Evolutionary conservation across 2,113 vertebrate species (phyloP), one percentile per base, ranked within the genome.

Genomic region (Muntiacus muntjak): DNA sequence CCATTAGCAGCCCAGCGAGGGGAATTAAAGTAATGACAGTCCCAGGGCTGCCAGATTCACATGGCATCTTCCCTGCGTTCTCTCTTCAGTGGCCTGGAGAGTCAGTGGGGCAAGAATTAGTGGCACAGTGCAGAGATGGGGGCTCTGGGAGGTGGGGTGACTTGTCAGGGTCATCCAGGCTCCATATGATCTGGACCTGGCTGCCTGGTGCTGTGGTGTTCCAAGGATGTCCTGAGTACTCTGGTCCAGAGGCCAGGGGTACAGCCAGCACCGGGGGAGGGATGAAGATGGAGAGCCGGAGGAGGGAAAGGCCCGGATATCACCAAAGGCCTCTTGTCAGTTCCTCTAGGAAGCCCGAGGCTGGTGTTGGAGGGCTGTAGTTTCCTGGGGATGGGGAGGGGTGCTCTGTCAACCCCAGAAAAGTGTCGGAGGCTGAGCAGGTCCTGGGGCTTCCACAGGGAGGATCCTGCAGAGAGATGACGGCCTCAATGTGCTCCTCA

Each of bases 401-500:
- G 40, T 16, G 7, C 12, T 62, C 71, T 15, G 50, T 36, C 1
- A 2, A 28, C 17, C 33, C n/a, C 14, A 23, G 67, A 45, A 50
- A 7, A 36, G 28, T 3, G 57, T 3, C 0, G 1, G 45, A 50
- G 52, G 6, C 87, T 91, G 45, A 96, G 33, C 33, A 14, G 43
- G 7, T 26, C 26, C 26, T 26, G 90, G 79, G 1, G 0, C 21
- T 79, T 52, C 92, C 84, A 25, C 94, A 99, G 99, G 99, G 85
- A 99, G 98, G 67, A 95, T 98, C 26, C 98, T 99, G 6, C 98
- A 99, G 96, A 99, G 98, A 54, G 99, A 99, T 12, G 99, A 98
- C 62, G 99, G 99, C 40, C 99, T 99, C 91, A 99, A 98, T 43
- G 99, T 99, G 50, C 99, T 99, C 57, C 97, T 99, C 95, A 99